phyloP scores from a whole-genome alignment of 2,888 invertebrate genomes.

The Emmelina monodactyla region DNA sequence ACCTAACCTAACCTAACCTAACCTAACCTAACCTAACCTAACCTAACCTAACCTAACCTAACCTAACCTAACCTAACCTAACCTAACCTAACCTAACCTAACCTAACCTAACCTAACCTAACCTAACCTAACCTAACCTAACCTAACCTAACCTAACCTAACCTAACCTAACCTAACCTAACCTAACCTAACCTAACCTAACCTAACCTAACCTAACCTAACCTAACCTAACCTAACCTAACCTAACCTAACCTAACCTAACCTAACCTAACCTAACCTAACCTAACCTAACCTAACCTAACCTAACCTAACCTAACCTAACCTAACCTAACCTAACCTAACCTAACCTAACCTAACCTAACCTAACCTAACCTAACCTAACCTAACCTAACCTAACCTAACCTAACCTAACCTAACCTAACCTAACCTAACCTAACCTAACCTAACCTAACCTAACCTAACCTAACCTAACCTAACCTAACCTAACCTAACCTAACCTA shows the following conservation, averaged over 20 bases:
- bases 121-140: neutral
- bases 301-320: slow-evolving; percentile 1
- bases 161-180: slow-evolving; percentile 1
- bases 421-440: slow-evolving; percentile 1
- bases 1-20: slow-evolving; percentile 19
- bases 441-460: slow-evolving; percentile 1
- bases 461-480: neutral
- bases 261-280: slow-evolving; percentile 1
- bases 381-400: slow-evolving; percentile 1
- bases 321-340: neutral
- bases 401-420: slow-evolving; percentile 1
- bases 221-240: neutral
- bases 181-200: neutral
- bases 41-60: slow-evolving; percentile 20
- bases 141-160: slow-evolving; percentile 6
- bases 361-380: slow-evolving; percentile 1
- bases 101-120: neutral
- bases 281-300: neutral
- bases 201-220: slow-evolving; percentile 1
- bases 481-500: slow-evolving; percentile 1
- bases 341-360: neutral
- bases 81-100: slow-evolving; percentile 1
- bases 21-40: slow-evolving; percentile 19
- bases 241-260: slow-evolving; percentile 1
- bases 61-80: slow-evolving; percentile 7